These are phyloP conservation scores for Drosophila biarmipes DNA, from an alignment of 1,140 invertebrate genomes.

Conservation along the genomic window DNA sequence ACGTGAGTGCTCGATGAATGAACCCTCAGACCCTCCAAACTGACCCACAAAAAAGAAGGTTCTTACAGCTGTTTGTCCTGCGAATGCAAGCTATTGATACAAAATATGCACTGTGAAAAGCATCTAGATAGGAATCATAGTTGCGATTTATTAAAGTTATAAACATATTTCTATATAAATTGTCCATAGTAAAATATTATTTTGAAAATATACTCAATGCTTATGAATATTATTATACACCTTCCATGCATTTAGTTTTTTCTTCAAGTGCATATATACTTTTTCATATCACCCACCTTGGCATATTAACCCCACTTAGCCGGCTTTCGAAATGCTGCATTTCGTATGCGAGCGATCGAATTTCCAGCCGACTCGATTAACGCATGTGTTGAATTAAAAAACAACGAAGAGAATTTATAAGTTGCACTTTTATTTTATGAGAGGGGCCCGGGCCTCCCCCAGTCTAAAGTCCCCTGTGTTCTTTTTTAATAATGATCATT, in stretches of 20 bases:
- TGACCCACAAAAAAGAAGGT: slow-evolving; percentile 29
- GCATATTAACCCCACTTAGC: slow-evolving; percentile 64
- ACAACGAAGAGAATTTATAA: slow-evolving; percentile 31
- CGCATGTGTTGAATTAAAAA: slow-evolving; percentile 79
- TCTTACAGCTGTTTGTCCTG: slow-evolving; percentile 23
- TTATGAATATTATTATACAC: no score
- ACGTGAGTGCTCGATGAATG: slow-evolving; percentile 32
- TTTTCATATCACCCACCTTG: slow-evolving; percentile 37
- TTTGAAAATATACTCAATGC: no score
- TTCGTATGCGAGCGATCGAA: slow-evolving; percentile 62
- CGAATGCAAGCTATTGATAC: slow-evolving; percentile 29
- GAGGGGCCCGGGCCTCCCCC: slow-evolving; percentile 18
- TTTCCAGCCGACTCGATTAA: slow-evolving; percentile 69
- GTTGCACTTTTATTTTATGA: slow-evolving; percentile 72
- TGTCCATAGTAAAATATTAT: no score
- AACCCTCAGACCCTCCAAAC: slow-evolving; percentile 47
- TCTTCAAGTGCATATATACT: slow-evolving; percentile 6
- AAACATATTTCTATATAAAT: no score
- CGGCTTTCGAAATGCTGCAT: slow-evolving; percentile 61
- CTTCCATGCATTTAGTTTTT: background rate
- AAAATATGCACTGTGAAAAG: slow-evolving; percentile 9
- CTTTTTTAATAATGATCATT: slow-evolving; percentile 80
- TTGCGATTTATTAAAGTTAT: background rate
- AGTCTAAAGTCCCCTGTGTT: slow-evolving; percentile 9
- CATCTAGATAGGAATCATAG: background rate